Base-by-base conservation (phyloP, 2,888 invertebrate genomes). In the Selenia dentaria region DNA sequence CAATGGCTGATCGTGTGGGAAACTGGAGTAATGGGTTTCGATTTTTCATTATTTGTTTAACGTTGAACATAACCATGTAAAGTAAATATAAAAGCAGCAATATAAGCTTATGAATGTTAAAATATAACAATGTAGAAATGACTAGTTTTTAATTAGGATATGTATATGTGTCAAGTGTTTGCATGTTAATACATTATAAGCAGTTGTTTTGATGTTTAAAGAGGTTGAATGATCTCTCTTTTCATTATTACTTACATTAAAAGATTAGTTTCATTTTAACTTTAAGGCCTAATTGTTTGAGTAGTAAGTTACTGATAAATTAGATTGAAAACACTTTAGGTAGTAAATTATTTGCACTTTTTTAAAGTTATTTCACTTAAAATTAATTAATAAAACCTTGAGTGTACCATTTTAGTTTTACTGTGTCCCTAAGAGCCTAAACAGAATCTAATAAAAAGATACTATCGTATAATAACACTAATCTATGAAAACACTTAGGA, bases 321-420 rank as follows among this genome's bases (percentile, higher is more conserved):
- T 44, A 38, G 37, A 44, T 33, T 27, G 22, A 28, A 32, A 27
- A 26, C 33, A 33, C 20, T 6, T 28, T 38, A 29, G 10, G 9
- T 38, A 43, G 18, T 64, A 18, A 67, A 77, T 82, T 70, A 73
- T 83, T 84, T 83, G 85, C 85, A 85, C 85, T 84, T 85, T 83
- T 83, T 82, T 83, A 82, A 68, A 70, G 65, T 74, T 57, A 53
- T 55, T 63, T 66, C 60, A 62, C 62, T 63, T 54, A 62, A 62
- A 51, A 25, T 27, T 41, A 40, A 32, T 35, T 6, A 33, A 33
- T 12, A 33, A 33, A 33, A 24, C 9, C 8, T 25, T 25, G 25
- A 25, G 25, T 25, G 25, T 25, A 25, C 8, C 8, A 22, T 22
- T 2, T 25, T 9, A 10, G 3, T 10, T 8, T 22, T 22, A 8